Evolutionary conservation across 2,113 vertebrate genomes (phyloP), one percentile per base, ranked within the genome.

Genomic region (Pomatostomus ruficeps): DNA sequence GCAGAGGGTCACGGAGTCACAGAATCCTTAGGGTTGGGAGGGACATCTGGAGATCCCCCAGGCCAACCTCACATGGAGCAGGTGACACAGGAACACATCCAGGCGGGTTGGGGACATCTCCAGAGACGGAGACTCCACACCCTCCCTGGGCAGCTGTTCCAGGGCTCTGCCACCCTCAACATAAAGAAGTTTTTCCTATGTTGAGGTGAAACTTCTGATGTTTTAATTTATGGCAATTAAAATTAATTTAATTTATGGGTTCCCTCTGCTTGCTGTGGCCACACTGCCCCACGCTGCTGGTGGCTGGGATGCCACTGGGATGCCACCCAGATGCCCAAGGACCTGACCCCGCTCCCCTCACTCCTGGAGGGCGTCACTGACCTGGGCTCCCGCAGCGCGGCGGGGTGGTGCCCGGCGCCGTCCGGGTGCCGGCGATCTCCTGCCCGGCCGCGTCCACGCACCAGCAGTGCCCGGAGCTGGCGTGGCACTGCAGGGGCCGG

Each of bases 381-480:
- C 99, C 98, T 97, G 97, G 96, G 58, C 73, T 94, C 51, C 97
- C 62, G 7, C 98, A 99, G 91, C 92, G 95, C 1, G 87, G 96
- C 0, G 79, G 94, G 3, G 96, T 66, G 22, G 93, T 91, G 61
- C 98, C 98, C 0, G 98, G 98, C 0, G 95, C 91, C 0, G 97
- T 98, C 61, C 97, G 97, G 7, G 98, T 99, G n/a, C 98, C 98
- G 0, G 97, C 78, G 61, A 98, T 96, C 95, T 88, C 98, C 65
- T 97, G 97, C 28, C 99, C 98, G 0, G 94, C 71, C 0, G 25
- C 66, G 14, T 98, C 98, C 94, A 99, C 98, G 2, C 99, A 99
- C 98, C 99, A 99, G 89, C 99, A 99, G 68, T 99, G 87, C 65
- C 98, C 98, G 0, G 97, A 98, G 70, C 98, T 98, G 40, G 97